Conservation (phyloP, 2,888 invertebrate species). For the Geophilus truncorum region DNA sequence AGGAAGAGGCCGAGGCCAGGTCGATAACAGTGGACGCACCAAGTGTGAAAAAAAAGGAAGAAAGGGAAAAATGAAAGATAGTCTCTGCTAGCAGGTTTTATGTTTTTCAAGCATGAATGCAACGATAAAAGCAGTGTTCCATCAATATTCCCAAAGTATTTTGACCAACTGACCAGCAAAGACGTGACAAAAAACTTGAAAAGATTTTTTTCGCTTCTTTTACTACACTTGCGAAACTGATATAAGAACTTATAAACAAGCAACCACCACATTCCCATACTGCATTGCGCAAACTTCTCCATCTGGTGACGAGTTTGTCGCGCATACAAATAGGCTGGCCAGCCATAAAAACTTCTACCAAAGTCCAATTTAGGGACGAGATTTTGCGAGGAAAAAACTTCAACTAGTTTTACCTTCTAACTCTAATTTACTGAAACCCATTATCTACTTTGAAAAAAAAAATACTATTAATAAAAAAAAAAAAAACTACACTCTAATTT, state of each 20-base stretch:
- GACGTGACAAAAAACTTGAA: not conserved
- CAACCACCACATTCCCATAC: not conserved
- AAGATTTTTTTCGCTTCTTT: not conserved
- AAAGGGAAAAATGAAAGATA: not conserved
- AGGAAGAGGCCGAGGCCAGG: not conserved
- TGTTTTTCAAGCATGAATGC: not conserved
- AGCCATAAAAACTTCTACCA: not conserved
- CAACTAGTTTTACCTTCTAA: too few relatives aligned
- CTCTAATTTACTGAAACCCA: not conserved
- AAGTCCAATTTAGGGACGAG: not conserved
- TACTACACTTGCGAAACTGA: not conserved
- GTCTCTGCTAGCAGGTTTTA: not conserved
- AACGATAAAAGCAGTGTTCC: not conserved
- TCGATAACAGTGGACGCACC: not conserved
- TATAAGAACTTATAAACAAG: not conserved
- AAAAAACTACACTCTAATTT: not conserved
- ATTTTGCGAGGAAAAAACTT: not conserved
- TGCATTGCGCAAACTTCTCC: not conserved
- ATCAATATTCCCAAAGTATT: not conserved
- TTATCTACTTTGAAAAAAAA: not conserved
- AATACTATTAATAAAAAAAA: too few relatives aligned
- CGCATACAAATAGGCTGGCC: not conserved
- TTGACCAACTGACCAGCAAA: not conserved
- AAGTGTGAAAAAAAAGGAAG: not conserved
- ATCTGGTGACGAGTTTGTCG: not conserved